Percentiles rank a stretch among this genome's conserved stretches.
Evolutionary conservation across 1,140 invertebrate species (phyloP).

Genomic region (Anoplophora glabripennis): DNA sequence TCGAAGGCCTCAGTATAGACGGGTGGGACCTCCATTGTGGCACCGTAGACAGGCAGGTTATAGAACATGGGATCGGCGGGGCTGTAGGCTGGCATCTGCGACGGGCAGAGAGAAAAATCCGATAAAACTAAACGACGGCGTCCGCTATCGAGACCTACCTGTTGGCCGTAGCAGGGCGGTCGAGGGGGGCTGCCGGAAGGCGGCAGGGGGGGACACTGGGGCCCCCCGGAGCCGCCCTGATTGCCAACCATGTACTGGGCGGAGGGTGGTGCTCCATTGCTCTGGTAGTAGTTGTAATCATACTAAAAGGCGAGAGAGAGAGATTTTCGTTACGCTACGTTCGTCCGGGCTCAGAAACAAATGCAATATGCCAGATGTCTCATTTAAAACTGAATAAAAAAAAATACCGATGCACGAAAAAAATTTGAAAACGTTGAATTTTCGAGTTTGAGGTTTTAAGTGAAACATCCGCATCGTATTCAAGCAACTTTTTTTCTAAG

Average conservation of each 20-base stretch:
- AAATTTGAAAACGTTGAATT: too few relatives aligned
- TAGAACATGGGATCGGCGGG: slow-evolving; percentile 33
- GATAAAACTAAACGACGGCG: neutral
- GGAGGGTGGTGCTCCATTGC: slow-evolving; percentile 33
- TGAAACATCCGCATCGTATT: too few relatives aligned
- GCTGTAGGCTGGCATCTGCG: slow-evolving; percentile 18
- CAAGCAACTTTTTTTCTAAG: too few relatives aligned
- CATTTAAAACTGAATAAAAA: too few relatives aligned
- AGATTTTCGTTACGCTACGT: too few relatives aligned
- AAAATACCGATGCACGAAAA: too few relatives aligned
- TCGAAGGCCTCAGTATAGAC: slow-evolving; percentile 37
- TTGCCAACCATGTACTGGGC: slow-evolving; percentile 36
- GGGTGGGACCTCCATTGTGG: slow-evolving; percentile 31
- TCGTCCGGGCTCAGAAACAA: too few relatives aligned
- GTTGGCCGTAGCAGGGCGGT: slow-evolving; percentile 33
- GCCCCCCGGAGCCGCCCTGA: slow-evolving; percentile 25
- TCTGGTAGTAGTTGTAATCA: slow-evolving; percentile 43
- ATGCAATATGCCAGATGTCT: too few relatives aligned
- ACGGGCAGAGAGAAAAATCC: neutral
- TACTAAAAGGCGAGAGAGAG: slow-evolving; percentile 38
- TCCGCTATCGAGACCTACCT: slow-evolving; percentile 26
- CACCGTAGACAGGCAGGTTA: slow-evolving; percentile 40
- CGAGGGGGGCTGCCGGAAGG: slow-evolving; percentile 35
- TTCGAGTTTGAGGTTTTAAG: too few relatives aligned
- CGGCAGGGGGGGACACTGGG: slow-evolving; percentile 28